Base-by-base conservation (phyloP, 2,113 vertebrate species). In the Dicentrarchus labrax region DNA sequence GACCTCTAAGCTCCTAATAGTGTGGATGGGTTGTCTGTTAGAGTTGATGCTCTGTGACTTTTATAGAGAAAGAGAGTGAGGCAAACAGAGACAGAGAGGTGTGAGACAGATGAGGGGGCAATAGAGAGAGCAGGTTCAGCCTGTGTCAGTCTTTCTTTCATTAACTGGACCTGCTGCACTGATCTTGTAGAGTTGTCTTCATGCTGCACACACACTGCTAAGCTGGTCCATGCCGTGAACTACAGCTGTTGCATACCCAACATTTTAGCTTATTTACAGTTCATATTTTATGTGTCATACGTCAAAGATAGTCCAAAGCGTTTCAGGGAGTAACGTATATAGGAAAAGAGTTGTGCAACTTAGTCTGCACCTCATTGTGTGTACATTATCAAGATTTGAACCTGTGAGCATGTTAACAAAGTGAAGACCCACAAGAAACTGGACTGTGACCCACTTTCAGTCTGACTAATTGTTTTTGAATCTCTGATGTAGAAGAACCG, bases 401-500 rank as follows among this genome's bases (percentile, higher is more conserved):
- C 66, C 50, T 56, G 24, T 64, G 72, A 66, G 45, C 62, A n/a
- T 45, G 10, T 76, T 75, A 53, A 22, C 15, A 54, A 70, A 64
- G 15, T 43, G 51, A 72, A 67, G 45, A 82, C 36, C 64, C 24
- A 24, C 24, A 69, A 85, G 72, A 75, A 66, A 24, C 59, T 56
- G 69, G 68, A 47, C 64, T 50, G 39, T 65, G 86, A 82, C 48
- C 72, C 60, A 85, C 22, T 73, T 69, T 84, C 47, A 62, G 30
- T 77, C 36, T 24, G 61, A 71, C 57, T 57, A 65, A 84, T 69
- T 84, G 81, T 76, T 75, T 79, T 84, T 69, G 71, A 73, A 57
- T 70, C 47, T 80, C 7, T 90, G 80, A 74, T 83, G 79, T 78
- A 78, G 80, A 88, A 80, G 72, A 73, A 74, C 70, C 0, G 69